A percentile compares a stretch with the other conserved stretches of the same genome.
Conservation (phyloP, 2,888 invertebrate genomes). For the Therioaphis trifolii region DNA sequence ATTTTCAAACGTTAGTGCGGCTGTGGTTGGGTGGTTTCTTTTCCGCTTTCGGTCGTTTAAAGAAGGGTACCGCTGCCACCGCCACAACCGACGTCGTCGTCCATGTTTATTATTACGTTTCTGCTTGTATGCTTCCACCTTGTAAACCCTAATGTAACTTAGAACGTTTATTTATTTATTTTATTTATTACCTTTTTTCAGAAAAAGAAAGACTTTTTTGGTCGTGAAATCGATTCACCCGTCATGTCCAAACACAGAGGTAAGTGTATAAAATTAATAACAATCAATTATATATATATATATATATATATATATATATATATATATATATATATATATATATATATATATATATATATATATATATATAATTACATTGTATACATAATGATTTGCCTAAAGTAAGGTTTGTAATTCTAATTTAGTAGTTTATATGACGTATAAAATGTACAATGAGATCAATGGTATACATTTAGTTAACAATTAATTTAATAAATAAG, state of each 20-base stretch:
- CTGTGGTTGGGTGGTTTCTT: conserved; percentile 60
- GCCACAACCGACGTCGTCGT: conserved; percentile 12
- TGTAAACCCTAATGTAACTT: conserved; percentile 48
- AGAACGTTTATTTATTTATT: conserved; percentile 53
- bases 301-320: no score
- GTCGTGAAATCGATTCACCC: conserved; percentile 43
- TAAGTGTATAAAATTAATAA: conserved; percentile 15
- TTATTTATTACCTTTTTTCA: conserved; percentile 28
- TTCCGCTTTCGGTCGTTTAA: conserved; percentile 54
- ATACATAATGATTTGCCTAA: no score
- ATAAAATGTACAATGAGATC: no score
- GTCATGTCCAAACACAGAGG: conserved; percentile 33
- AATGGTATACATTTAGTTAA: no score
- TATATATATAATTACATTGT: no score
- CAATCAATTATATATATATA: no score
- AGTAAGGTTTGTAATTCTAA: no score
- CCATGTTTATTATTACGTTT: conserved; percentile 54
- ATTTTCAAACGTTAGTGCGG: conserved; percentile 28
- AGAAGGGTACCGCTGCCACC: not conserved
- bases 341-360: no score
- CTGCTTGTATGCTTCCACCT: conserved; percentile 9
- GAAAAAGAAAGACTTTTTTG: conserved; percentile 58
- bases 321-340: no score
- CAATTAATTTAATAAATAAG: no score
- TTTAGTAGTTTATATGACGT: no score